A percentile compares a stretch with the other conserved stretches of the same genome.
Evolutionary conservation across 2,113 vertebrate species (phyloP).

Genomic region (Oceanodroma tethys): DNA sequence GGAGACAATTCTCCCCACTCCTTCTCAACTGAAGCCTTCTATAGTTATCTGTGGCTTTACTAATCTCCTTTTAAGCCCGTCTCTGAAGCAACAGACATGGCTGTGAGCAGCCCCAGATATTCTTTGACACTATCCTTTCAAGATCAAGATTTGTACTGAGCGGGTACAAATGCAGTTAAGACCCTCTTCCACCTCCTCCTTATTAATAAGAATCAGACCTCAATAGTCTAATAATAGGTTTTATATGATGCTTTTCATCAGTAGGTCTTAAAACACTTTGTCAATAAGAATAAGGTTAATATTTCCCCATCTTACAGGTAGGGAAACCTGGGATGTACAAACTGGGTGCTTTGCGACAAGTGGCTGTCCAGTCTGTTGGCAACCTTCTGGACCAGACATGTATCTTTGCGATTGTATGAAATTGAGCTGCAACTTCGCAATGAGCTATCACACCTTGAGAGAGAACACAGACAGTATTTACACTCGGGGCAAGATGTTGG

Average conservation of each 20-base stretch:
- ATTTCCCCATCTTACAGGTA: neutral
- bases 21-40: neutral
- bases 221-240: neutral
- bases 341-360: neutral
- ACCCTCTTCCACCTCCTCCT: neutral
- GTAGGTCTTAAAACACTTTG: neutral
- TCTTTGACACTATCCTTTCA: fast-evolving
- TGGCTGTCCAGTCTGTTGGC: neutral
- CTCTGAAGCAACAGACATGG: neutral
- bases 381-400: neutral
- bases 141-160: neutral
- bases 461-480: neutral
- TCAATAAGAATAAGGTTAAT: too few species aligned
- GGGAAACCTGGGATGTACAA: neutral
- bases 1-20: neutral
- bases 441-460: neutral
- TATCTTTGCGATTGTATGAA: neutral
- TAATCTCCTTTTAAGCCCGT: neutral
- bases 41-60: neutral
- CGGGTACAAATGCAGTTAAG: neutral
- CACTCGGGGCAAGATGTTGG: neutral
- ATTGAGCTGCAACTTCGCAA: neutral
- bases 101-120: neutral
- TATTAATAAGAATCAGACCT: neutral
- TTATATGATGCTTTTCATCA: neutral